A percentile compares a stretch with the other conserved stretches of the same genome.
phyloP scores from a whole-genome alignment of 64 coral and sea anemone genomes.

The Pachyseris speciosa region DNA sequence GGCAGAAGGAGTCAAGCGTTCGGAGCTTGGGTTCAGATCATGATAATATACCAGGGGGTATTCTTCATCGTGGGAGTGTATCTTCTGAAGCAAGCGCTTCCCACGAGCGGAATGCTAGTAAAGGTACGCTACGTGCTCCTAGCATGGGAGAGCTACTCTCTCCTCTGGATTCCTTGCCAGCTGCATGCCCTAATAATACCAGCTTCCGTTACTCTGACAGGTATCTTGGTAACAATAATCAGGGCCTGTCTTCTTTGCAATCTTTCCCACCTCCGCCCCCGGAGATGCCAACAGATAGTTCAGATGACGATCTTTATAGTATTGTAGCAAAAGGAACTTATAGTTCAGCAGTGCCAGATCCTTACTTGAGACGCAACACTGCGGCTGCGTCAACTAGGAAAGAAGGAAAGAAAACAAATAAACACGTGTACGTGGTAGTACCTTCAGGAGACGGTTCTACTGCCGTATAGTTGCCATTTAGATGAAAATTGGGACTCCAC shows the following conservation, averaged over 20 bases:
- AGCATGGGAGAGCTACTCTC: slow-evolving; percentile 34
- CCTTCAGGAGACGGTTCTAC: slow-evolving; percentile 37
- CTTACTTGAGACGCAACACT: slow-evolving; percentile 16
- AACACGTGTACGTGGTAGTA: slow-evolving; percentile 26
- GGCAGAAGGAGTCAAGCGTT: background rate
- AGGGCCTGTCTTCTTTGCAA: slow-evolving; percentile 3
- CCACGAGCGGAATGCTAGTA: background rate
- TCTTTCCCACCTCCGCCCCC: slow-evolving; percentile 58
- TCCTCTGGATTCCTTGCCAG: slow-evolving; percentile 53
- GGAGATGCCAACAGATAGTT: slow-evolving; percentile 65
- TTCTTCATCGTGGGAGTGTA: background rate
- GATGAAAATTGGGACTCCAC: background rate
- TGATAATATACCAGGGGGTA: background rate
- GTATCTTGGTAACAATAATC: slow-evolving; percentile 3
- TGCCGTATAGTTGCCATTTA: background rate
- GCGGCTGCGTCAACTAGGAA: background rate
- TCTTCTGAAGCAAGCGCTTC: slow-evolving; percentile 16
- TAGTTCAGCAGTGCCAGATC: slow-evolving; percentile 42
- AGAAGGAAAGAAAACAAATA: slow-evolving; percentile 28
- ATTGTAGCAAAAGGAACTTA: slow-evolving; percentile 78
- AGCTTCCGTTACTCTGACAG: slow-evolving; percentile 32
- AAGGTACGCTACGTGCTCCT: slow-evolving; percentile 46
- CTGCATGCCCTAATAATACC: slow-evolving; percentile 5
- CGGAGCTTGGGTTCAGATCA: background rate
- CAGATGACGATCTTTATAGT: slow-evolving; percentile 79